Conservation (phyloP, 2,888 invertebrate species). For the Timema podura region DNA sequence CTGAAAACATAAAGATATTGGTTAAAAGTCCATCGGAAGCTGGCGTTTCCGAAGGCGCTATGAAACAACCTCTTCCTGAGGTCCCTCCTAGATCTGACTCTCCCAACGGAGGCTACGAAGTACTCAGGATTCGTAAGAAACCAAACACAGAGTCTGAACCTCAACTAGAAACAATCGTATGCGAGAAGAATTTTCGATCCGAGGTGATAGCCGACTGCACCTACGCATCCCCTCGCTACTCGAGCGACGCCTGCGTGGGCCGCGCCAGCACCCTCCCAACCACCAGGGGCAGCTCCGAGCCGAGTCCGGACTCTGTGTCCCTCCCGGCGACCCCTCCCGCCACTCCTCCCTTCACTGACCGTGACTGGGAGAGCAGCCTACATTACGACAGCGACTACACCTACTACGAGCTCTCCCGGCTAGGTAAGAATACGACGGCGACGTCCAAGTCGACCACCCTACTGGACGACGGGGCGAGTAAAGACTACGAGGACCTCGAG, state of each 20-base stretch:
- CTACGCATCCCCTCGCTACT: background rate
- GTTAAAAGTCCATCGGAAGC: background rate
- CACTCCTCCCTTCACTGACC: background rate
- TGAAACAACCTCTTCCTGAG: no score
- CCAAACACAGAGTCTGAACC: no score
- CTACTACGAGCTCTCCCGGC: conserved; percentile 3
- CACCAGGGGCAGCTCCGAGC: background rate
- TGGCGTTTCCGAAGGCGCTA: background rate
- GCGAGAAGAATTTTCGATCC: no score
- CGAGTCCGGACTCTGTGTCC: background rate
- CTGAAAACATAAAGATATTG: conserved; percentile 4
- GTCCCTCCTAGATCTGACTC: no score
- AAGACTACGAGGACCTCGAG: conserved; percentile 13
- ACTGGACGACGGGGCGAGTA: no score
- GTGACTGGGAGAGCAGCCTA: no score
- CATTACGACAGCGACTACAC: background rate
- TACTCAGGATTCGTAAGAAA: no score
- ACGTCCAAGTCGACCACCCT: background rate
- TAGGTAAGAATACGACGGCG: background rate
- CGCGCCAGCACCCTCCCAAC: no score
- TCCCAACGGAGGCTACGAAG: no score
- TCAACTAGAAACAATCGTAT: no score
- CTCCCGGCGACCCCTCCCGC: background rate
- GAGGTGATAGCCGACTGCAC: background rate
- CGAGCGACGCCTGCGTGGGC: no score